Conservation (phyloP, 2,797 vertebrate genomes). For the Leucoraja ocellata region DNA sequence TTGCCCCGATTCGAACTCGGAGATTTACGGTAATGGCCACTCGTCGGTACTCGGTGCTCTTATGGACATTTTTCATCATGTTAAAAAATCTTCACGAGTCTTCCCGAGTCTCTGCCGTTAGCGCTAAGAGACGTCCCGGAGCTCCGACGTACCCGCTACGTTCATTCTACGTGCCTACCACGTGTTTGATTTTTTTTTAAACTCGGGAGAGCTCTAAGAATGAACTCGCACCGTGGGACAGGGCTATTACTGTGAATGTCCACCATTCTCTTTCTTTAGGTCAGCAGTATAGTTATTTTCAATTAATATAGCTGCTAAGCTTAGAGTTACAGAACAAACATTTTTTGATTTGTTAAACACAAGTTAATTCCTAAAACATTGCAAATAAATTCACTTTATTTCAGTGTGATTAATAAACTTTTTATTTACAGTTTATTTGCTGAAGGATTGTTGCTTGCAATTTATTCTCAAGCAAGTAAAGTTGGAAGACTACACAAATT, state of each 20-base stretch:
- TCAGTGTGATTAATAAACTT: not conserved
- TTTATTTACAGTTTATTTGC: conserved; percentile 24
- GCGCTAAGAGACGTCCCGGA: too few relatives aligned
- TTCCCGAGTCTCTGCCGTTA: too few relatives aligned
- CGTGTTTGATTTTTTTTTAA: too few relatives aligned
- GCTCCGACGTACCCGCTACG: too few relatives aligned
- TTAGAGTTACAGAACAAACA: not conserved
- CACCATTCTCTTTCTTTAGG: not conserved
- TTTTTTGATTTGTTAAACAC: not conserved
- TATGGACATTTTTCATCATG: too few relatives aligned
- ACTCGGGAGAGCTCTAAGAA: too few relatives aligned
- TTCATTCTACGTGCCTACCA: too few relatives aligned
- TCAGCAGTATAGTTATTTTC: not conserved
- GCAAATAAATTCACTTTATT: not conserved
- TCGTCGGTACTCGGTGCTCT: too few relatives aligned
- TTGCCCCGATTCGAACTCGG: too few relatives aligned
- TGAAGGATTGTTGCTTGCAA: conserved; percentile 22
- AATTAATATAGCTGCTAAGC: not conserved
- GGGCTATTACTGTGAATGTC: not conserved
- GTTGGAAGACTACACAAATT: not conserved
- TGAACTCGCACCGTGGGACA: too few relatives aligned
- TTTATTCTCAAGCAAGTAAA: not conserved
- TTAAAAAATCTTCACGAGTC: too few relatives aligned
- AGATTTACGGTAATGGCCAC: too few relatives aligned
- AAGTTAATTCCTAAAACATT: not conserved